A percentile compares a stretch with the other conserved stretches of the same genome.
These are phyloP conservation scores for Sceloporus tristichus DNA, from an alignment of 2,113 vertebrate species.

Conservation along the genomic window DNA sequence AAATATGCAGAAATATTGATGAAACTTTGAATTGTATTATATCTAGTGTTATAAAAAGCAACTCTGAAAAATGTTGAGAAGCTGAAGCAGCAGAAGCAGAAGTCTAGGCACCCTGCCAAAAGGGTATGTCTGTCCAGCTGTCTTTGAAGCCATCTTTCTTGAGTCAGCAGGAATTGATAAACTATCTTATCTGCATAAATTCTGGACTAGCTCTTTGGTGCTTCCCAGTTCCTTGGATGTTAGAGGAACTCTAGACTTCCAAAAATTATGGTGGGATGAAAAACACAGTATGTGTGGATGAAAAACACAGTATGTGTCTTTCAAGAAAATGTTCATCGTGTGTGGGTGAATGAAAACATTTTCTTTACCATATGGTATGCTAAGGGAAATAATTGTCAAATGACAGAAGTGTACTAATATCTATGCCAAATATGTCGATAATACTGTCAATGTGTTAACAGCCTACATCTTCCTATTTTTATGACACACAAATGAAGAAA, in stretches of 20 bases:
- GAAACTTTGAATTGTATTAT: conserved; percentile 16
- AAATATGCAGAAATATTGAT: conserved; percentile 16
- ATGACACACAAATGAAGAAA: conserved; percentile 32
- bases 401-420: conserved; percentile 72
- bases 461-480: conserved; percentile 61
- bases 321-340: conserved; percentile 58
- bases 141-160: accelerated
- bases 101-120: background rate
- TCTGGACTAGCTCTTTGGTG: accelerated
- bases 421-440: conserved; percentile 69
- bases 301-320: conserved; percentile 37
- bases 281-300: conserved; percentile 36
- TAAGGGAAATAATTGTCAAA: conserved; percentile 73
- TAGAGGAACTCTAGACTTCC: conserved; percentile 5
- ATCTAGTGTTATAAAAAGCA: conserved; percentile 2
- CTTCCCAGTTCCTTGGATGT: background rate
- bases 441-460: conserved; percentile 60
- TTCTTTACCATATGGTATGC: conserved; percentile 71
- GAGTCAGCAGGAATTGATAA: background rate
- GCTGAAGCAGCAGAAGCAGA: background rate
- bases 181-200: accelerated
- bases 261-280: conserved; percentile 33
- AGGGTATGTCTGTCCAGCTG: background rate
- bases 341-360: conserved; percentile 77
- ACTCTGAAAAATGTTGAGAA: conserved; percentile 9